Percentiles rank a stretch among this genome's conserved stretches.
phyloP scores from a whole-genome alignment of 2,888 invertebrate species.

The Sinotaia quadrata region DNA sequence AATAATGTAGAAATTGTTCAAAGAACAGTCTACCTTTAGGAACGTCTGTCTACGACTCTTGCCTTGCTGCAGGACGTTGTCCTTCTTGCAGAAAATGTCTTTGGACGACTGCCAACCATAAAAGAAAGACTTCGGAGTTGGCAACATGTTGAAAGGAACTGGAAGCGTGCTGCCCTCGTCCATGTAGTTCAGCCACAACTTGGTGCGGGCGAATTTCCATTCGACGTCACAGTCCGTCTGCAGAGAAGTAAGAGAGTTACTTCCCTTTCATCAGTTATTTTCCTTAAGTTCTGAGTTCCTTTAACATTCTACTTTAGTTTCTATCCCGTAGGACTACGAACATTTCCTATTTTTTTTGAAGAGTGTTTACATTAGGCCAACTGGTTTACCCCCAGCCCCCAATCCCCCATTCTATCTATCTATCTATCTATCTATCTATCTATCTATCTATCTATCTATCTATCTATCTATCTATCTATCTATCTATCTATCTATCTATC shows the following conservation, averaged over 20 bases:
- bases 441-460: neutral
- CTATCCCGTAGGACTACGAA: too few species aligned
- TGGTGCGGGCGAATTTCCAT: slow-evolving; percentile 84
- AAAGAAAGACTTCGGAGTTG: slow-evolving; percentile 68
- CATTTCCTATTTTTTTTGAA: too few species aligned
- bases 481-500: neutral
- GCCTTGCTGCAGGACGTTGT: slow-evolving; percentile 53
- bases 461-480: neutral
- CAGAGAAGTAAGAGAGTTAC: too few species aligned
- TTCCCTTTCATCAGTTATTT: too few species aligned
- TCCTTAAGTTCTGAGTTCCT: too few species aligned
- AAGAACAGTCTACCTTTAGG: slow-evolving; percentile 61
- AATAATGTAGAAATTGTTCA: too few species aligned
- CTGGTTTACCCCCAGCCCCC: too few species aligned
- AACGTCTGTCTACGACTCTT: slow-evolving; percentile 65
- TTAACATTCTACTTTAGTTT: too few species aligned
- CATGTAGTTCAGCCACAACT: slow-evolving; percentile 83
- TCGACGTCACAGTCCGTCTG: slow-evolving; percentile 77
- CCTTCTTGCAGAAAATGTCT: slow-evolving; percentile 47
- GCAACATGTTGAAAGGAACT: slow-evolving; percentile 80
- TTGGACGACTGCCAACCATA: slow-evolving; percentile 56
- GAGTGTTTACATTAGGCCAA: too few species aligned
- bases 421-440: neutral
- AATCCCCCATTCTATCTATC: too few species aligned
- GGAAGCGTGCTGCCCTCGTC: slow-evolving; percentile 80